Evolutionary conservation across 2,113 vertebrate species (phyloP), one percentile per base, ranked within the genome.

Genomic region (Brachyhypopomus occidentalis): DNA sequence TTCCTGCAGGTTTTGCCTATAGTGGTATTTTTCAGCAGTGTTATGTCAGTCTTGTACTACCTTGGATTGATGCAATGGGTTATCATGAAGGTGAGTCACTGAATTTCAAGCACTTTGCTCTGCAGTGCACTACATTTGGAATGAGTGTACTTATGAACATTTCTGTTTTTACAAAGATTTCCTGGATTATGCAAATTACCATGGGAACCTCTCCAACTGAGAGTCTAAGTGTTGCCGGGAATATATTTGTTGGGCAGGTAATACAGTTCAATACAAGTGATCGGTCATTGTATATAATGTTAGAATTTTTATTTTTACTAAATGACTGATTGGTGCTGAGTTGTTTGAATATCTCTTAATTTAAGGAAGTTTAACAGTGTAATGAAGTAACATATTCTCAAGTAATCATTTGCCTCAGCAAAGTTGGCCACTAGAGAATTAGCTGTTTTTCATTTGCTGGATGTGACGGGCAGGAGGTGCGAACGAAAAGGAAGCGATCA

Each of bases 201-300:
- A 91, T 98, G 95, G 95, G 95, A 67, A 99, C 97, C 30, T 94
- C 94, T 0, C 83, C 97, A 82, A 95, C 96, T 0, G 97, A 98
- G 89, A 96, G 97, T 16, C 89, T 99, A 83, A 98, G 96, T 7
- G 95, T 98, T 79, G 97, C 96, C 1, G 97, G 97, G 59, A 99
- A 97, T 86, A 96, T 99, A 90, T 99, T 99, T 71, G 95, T 99
- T 85, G 96, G 97, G 55, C 96, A 96, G 96, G 98, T 99, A 93
- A 83, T 88, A 72, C 74, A 11, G 69, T 38, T 30, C 30, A 30
- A 30, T 30, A 30, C 30, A 48, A 1, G 70, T n/a, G 34, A 52
- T 78, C 55, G 30, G 14, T 72, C 11, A 36, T 16, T 67, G 16
- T 67, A 30, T 67, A 30, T 67, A 36, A 67, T 27, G n/a, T 41